phyloP scores from a whole-genome alignment of 1,140 invertebrate genomes.

The Drosophila athabasca region DNA sequence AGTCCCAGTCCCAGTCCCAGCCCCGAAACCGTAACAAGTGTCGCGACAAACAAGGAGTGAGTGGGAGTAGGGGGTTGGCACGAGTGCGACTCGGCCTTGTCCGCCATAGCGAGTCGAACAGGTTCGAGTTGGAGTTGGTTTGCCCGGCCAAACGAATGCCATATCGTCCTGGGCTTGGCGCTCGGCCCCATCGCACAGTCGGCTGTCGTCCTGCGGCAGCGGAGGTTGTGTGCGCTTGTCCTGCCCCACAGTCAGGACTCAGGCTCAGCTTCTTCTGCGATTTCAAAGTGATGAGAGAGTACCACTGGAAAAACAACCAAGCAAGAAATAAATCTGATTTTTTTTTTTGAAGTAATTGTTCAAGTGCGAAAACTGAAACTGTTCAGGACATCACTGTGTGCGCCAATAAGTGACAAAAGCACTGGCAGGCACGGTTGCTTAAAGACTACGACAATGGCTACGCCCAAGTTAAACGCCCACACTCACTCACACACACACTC shows the following conservation, averaged over 20 bases:
- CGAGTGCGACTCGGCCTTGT: slow-evolving; percentile 1
- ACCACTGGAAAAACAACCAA: slow-evolving; percentile 9
- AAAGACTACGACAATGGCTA: slow-evolving; percentile 58
- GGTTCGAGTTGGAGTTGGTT: slow-evolving; percentile 45
- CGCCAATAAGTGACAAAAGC: slow-evolving; percentile 30
- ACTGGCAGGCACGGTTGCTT: slow-evolving; percentile 23
- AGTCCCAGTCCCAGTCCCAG: neutral
- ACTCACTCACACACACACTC: slow-evolving; percentile 16
- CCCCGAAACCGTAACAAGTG: slow-evolving; percentile 69
- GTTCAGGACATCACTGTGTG: slow-evolving; percentile 38
- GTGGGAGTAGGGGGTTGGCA: slow-evolving; percentile 1
- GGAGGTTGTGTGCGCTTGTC: slow-evolving; percentile 75
- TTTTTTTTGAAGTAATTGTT: neutral
- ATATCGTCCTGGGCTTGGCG: slow-evolving; percentile 20
- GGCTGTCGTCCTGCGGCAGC: slow-evolving; percentile 77
- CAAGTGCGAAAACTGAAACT: slow-evolving; percentile 41
- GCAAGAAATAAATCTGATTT: slow-evolving; percentile 1
- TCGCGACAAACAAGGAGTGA: slow-evolving; percentile 63
- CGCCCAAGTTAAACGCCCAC: slow-evolving; percentile 61
- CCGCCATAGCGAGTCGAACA: slow-evolving; percentile 44
- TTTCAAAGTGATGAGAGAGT: slow-evolving; percentile 43
- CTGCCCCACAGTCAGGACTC: slow-evolving; percentile 24
- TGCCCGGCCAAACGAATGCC: slow-evolving; percentile 21
- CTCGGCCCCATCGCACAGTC: slow-evolving; percentile 64
- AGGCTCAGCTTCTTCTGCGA: slow-evolving; percentile 32